A percentile compares a stretch with the other conserved stretches of the same genome.
Conservation (phyloP, 1,140 invertebrate genomes). For the Penaeus chinensis region DNA sequence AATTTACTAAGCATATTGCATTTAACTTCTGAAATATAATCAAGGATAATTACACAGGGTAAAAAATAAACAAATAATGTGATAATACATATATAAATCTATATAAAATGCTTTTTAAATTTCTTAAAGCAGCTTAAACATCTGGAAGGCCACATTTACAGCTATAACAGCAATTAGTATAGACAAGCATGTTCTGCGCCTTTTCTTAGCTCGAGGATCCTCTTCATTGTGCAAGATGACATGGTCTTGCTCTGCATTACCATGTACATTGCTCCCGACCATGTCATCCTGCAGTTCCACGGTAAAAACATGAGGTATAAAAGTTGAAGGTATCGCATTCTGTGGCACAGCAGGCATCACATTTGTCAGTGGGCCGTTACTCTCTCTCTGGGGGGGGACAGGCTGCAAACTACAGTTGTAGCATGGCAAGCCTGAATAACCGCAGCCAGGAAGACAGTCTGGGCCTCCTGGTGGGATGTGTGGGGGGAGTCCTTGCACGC, state of each 20-base stretch:
- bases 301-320: constrained; percentile 21
- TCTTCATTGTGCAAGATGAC: neutral
- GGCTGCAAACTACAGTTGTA: constrained; percentile 8
- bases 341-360: too few relatives aligned
- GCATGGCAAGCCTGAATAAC: constrained; percentile 32
- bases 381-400: too few relatives aligned
- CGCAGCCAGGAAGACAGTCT: constrained; percentile 18
- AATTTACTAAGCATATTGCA: too few relatives aligned
- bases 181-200: constrained; percentile 24
- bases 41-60: too few relatives aligned
- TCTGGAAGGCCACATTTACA: constrained; percentile 14
- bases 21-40: too few relatives aligned
- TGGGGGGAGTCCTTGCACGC: neutral
- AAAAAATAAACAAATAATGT: too few relatives aligned
- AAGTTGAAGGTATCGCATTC: neutral
- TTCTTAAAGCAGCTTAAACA: neutral
- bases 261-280: neutral
- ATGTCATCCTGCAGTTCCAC: neutral
- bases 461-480: constrained; percentile 21
- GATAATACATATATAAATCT: neutral
- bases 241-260: neutral
- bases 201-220: neutral
- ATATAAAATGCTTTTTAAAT: neutral
- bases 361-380: too few relatives aligned
- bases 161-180: constrained; percentile 19